Base-by-base conservation (phyloP, 1,140 invertebrate species). In the Meloidogyne floridensis region DNA sequence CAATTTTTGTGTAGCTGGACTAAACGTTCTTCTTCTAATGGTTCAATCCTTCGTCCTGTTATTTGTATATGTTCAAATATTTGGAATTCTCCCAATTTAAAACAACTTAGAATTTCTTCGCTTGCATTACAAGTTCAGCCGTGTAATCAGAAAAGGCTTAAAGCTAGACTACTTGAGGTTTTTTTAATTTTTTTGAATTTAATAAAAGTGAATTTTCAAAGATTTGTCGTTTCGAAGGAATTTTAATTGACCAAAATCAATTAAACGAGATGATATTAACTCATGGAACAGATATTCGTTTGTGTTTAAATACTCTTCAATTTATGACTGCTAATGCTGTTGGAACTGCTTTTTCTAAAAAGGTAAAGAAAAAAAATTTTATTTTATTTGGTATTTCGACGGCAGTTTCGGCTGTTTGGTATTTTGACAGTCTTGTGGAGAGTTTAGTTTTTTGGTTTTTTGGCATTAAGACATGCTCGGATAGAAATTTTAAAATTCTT, bases 1-100 rank as follows among this genome's bases (percentile, higher is more conserved):
- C 75, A 77, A 77, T 77, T 77, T 18, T n/a, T 77, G 51, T 53
- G 75, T 20, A 42, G 54, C 9, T 77, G 75, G 75, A 65, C 70
- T 53, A 43, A 51, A n/a, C 75, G 75, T 54, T 54, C 75, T 13
- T 54, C 75, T 13, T 65, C 42, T 13, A 32, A 18, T 75, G 51
- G 47, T 42, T 73, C 72, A 4, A 15, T 51, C 5, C 51, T 20
- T 59, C 75, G 75, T 7, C 75, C 75, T 9, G 54, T 77, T 1
- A 77, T 77, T 77, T 77, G 75, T 65, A 77, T 65, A 32, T 77
- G 75, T 54, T 54, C 75, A 5, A 32, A 15, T 13, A 18, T 77
- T 10, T 81, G 80, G 72, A 51, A 77, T 51, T 20, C 53, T 20
- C 72, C 80, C 2, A 32, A 20, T 18, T 18, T 81, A 47, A 72